Evolutionary conservation across 2,888 invertebrate species (phyloP), one percentile per base, ranked within the genome.

Genomic region (Tryphoninae sp.): DNA sequence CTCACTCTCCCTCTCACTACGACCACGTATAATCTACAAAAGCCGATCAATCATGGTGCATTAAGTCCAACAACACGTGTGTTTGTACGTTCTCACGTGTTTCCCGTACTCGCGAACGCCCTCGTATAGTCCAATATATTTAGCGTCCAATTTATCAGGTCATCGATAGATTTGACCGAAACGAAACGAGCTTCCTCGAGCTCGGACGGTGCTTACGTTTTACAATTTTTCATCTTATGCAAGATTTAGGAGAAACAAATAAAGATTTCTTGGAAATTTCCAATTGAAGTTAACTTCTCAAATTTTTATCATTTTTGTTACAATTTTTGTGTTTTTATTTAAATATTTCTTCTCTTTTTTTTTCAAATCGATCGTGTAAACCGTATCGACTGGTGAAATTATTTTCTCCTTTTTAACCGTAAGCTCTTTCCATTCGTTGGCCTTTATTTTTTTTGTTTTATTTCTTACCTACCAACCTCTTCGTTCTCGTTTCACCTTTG

Each of bases 181-280:
- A 62, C 51, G 61, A 11, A 49, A 71, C 53, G 45, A 26, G 26
- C 26, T 26, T 3, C 2, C 26, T 26, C 26, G 26, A 58, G 33
- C 16, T 72, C 65, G 40, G 22, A 65, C 51, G 19, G 2, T 16
- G 40, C 65, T 76, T 72, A 22, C 1, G 58, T 69, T 61, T 42
- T 67, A 61, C 19, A 19, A 19, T 74, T 49, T 61, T 51, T 22
- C 22, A 33, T 33, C 33, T 6, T 33, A 33, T 6, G 33, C 16
- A 22, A 45, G 45, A 40, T 55, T 42, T 3, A 11, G 58, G 26
- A 76, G 64, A 26, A 23, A 19, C 0, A 19, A 19, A 19, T 33
- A 75, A 62, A 64, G 80, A 80, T 69, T 74, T 75, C 71, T 65
- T 59, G 64, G 75, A 68, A 80, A 75, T 75, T 80, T 69, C 2